These are phyloP conservation scores for Sclerurus mexicanus DNA, from an alignment of 2,113 vertebrate genomes.

Conservation along the genomic window DNA sequence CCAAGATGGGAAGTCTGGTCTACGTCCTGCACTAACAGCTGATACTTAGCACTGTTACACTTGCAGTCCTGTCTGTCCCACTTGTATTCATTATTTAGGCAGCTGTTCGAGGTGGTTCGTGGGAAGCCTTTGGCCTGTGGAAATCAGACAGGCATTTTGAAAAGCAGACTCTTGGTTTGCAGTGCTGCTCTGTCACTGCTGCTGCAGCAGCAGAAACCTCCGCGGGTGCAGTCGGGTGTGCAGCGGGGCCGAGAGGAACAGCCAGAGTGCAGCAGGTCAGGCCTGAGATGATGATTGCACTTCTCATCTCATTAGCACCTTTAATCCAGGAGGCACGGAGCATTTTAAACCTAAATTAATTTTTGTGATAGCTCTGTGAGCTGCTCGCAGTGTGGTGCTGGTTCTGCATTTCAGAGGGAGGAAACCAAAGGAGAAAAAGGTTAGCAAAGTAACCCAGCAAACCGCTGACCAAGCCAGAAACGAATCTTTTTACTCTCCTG, in stretches of 20 bases:
- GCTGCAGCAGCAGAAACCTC: not conserved
- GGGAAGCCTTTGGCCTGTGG: not conserved
- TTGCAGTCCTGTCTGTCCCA: not conserved
- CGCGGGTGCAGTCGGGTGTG: not conserved
- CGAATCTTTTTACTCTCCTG: not conserved
- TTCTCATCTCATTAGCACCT: slow-evolving; percentile 11
- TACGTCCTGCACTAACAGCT: not conserved
- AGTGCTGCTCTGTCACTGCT: not conserved
- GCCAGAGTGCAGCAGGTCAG: not conserved
- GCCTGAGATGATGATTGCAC: not conserved
- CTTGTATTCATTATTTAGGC: not conserved
- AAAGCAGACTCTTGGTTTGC: not conserved
- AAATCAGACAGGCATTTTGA: not conserved
- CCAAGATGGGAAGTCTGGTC: not conserved
- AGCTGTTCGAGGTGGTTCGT: not conserved
- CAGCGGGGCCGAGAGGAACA: not conserved
- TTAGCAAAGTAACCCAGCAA: not conserved
- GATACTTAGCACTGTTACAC: not conserved
- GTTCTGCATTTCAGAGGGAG: not conserved
- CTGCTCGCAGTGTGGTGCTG: not conserved
- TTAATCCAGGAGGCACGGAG: not conserved
- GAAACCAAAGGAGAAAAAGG: not conserved
- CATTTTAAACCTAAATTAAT: not conserved
- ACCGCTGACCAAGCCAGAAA: not conserved
- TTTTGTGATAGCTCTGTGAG: not conserved